These are phyloP conservation scores for Geococcyx californianus DNA, from an alignment of 2,113 vertebrate species.

Conservation along the genomic window DNA sequence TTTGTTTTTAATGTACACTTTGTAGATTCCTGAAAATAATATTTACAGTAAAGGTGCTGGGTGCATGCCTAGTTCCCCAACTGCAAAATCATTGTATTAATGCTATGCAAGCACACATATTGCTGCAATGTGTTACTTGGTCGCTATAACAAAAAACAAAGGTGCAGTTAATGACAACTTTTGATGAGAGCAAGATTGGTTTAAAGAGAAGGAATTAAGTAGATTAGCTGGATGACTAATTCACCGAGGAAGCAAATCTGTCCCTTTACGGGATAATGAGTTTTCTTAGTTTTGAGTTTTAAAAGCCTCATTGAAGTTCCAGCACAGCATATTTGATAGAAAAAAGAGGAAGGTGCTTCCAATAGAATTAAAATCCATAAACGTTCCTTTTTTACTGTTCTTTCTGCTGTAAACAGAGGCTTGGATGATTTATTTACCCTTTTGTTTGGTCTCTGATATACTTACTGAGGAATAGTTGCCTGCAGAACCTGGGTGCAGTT, in stretches of 20 bases:
- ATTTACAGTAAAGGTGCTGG: background rate
- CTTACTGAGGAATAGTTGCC: slow-evolving; percentile 9
- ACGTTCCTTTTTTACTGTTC: slow-evolving; percentile 47
- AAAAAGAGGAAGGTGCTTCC: slow-evolving; percentile 36
- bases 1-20: fast-evolving
- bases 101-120: background rate
- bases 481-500: slow-evolving; percentile 2
- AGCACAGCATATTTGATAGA: background rate
- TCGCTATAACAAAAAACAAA: background rate
- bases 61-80: background rate
- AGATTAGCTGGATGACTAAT: background rate
- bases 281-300: slow-evolving; percentile 11
- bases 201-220: background rate
- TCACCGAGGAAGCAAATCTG: background rate
- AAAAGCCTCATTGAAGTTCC: background rate
- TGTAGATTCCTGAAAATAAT: background rate
- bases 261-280: background rate
- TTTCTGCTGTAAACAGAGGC: slow-evolving; percentile 31
- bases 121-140: background rate
- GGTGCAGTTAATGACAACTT: background rate
- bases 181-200: background rate
- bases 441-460: slow-evolving; percentile 3
- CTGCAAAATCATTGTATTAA: background rate
- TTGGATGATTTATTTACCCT: slow-evolving; percentile 52
- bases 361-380: slow-evolving; percentile 6